These are phyloP conservation scores for Antennarius striatus DNA, from an alignment of 2,113 vertebrate genomes.

Conservation along the genomic window DNA sequence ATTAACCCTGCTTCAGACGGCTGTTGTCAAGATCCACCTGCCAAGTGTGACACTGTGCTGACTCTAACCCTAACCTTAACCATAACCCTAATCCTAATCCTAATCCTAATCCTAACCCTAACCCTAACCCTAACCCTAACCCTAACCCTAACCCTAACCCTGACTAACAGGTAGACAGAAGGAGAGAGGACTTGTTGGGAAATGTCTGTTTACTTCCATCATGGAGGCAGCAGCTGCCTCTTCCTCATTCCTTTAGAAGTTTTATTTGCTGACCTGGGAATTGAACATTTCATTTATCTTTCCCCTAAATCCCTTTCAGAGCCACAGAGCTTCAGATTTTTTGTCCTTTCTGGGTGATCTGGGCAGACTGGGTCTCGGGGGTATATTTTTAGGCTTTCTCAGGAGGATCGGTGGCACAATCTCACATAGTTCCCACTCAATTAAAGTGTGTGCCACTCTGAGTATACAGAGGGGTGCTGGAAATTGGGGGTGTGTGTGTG, in stretches of 20 bases:
- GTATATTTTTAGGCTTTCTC: slow-evolving; percentile 38
- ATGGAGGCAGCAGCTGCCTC: slow-evolving; percentile 18
- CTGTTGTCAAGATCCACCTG: slow-evolving; percentile 32
- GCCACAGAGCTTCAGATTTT: not conserved
- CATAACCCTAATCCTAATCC: no score
- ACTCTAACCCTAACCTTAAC: not conserved
- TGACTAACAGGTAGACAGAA: slow-evolving; percentile 32
- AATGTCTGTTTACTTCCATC: slow-evolving; percentile 45
- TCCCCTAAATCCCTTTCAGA: no score
- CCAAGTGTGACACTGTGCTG: slow-evolving; percentile 43
- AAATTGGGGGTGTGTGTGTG: slow-evolving; percentile 2
- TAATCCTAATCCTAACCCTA: no score
- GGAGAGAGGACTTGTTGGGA: slow-evolving; percentile 39
- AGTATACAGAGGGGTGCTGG: slow-evolving; percentile 6
- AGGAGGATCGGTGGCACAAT: slow-evolving; percentile 22
- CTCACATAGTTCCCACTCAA: slow-evolving; percentile 53
- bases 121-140: no score
- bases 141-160: no score
- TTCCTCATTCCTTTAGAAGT: slow-evolving; percentile 9
- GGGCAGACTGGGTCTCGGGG: slow-evolving; percentile 20
- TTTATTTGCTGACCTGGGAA: not conserved
- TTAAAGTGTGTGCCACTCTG: slow-evolving; percentile 23
- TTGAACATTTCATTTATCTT: no score
- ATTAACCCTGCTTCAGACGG: slow-evolving; percentile 46
- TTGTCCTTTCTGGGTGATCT: slow-evolving; percentile 36